A percentile compares a stretch with the other conserved stretches of the same genome.
Conservation (phyloP, 1,140 invertebrate genomes). For the Cephus cinctus region DNA sequence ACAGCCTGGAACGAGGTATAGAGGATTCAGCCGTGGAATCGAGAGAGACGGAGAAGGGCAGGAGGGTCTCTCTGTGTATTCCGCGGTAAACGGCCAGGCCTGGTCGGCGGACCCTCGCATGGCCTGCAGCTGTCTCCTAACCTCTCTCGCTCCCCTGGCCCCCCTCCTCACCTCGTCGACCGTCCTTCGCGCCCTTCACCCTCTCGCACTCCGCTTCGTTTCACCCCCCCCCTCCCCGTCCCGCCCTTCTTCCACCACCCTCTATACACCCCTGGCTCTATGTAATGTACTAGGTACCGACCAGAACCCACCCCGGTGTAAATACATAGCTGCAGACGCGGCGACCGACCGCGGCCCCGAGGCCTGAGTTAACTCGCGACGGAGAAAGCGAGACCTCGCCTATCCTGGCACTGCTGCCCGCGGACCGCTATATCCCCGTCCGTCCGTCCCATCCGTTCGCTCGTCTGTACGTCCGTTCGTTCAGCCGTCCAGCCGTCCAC, state of each 20-base stretch:
- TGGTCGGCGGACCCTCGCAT: slow-evolving; percentile 40
- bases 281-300: slow-evolving; percentile 22
- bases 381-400: not conserved
- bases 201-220: slow-evolving; percentile 13
- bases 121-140: slow-evolving; percentile 48
- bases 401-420: not conserved
- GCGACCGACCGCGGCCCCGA: slow-evolving; percentile 16
- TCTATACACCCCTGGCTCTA: slow-evolving; percentile 9
- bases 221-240: not conserved
- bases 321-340: slow-evolving; percentile 30
- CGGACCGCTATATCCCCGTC: not conserved
- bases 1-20: not conserved
- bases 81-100: slow-evolving; percentile 37
- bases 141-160: slow-evolving; percentile 15
- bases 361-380: slow-evolving; percentile 3
- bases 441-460: too few relatives aligned
- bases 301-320: slow-evolving; percentile 27
- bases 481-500: too few relatives aligned
- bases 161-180: slow-evolving; percentile 5
- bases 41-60: slow-evolving; percentile 8
- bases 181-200: slow-evolving; percentile 6
- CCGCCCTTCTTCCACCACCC: slow-evolving; percentile 9
- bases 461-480: too few relatives aligned
- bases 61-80: slow-evolving; percentile 25
- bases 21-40: not conserved